Evolutionary conservation across 2,888 invertebrate genomes (phyloP), one percentile per base, ranked within the genome.

Genomic region (Eristalis tenax): DNA sequence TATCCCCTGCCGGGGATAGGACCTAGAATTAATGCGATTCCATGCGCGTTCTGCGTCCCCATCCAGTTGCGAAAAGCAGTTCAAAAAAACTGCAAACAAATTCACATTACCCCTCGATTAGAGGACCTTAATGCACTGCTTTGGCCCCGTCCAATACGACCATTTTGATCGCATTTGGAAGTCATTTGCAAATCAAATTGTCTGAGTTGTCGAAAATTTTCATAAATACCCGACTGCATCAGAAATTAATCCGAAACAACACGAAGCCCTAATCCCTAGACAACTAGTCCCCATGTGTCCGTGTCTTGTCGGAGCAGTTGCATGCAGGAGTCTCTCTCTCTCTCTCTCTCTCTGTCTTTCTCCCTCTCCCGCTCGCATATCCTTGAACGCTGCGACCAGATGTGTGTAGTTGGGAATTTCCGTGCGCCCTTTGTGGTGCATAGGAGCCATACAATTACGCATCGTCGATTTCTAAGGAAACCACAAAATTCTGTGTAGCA

Each of bases 381-480:
- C n/a, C 43, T 43, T 6, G n/a, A 43, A 15, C 6, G 4, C 4
- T 38, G 43, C 15, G 43, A 43, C 18, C 50, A 50, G 50, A 50
- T 50, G 50, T 18, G 50, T 18, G 50, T 8, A 18, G n/a, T 18
- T 50, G 50, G 1, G 50, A 50, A 18, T 18, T 50, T 50, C 18
- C 50, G 18, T n/a, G 50, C 0, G 50, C 18, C 38, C 13, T 38
- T 38, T 13, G 11, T 38, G 38, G 18, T 0, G 50, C 50, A 8
- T 8, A 1, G 43, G 6, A 50, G 50, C 38, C 38, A 13, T 38
- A 50, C 66, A 76, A 66, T 68, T 66, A 76, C 75, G 66, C 75
- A 76, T 76, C 66, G 66, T 40, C 75, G 59, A 38, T 64, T 66
- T 66, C 66, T 76, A 59, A 40, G 59, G 40, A 68, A 66, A 59